phyloP scores from a whole-genome alignment of 2,113 vertebrate genomes.

The Mystacornis crossleyi region DNA sequence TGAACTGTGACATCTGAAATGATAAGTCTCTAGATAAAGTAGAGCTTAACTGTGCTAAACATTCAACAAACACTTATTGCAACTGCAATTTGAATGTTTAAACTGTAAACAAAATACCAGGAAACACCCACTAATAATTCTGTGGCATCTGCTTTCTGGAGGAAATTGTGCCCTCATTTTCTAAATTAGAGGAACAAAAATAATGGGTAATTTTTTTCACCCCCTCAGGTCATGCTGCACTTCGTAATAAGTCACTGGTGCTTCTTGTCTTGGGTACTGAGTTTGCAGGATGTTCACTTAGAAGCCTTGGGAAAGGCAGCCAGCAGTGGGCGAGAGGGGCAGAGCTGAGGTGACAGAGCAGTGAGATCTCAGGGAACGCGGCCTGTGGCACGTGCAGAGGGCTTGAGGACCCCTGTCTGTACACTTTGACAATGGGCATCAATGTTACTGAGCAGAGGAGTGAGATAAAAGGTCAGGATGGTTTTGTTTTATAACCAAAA shows the following conservation, averaged over 20 bases:
- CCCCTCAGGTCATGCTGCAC: neutral
- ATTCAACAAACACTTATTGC: neutral
- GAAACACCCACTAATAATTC: neutral
- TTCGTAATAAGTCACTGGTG: neutral
- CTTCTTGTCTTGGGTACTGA: neutral
- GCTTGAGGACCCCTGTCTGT: neutral
- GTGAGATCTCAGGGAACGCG: neutral
- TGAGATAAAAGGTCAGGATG: neutral
- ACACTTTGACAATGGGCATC: neutral
- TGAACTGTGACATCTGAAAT: neutral
- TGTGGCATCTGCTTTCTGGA: neutral
- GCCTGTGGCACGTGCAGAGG: neutral
- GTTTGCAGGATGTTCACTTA: neutral
- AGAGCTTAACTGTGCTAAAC: neutral
- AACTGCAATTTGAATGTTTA: neutral
- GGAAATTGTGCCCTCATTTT: neutral
- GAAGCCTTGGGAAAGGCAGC: neutral
- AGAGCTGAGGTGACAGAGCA: neutral
- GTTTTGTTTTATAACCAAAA: neutral
- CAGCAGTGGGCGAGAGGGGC: rapidly evolving
- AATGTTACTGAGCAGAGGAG: neutral
- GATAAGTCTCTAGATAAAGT: neutral
- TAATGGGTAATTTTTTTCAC: neutral
- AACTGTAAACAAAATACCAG: conserved; percentile 2
- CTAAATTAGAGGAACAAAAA: conserved; percentile 23